These are phyloP conservation scores for Epistrophella euchroma DNA, from an alignment of 2,888 invertebrate species.

Conservation along the genomic window DNA sequence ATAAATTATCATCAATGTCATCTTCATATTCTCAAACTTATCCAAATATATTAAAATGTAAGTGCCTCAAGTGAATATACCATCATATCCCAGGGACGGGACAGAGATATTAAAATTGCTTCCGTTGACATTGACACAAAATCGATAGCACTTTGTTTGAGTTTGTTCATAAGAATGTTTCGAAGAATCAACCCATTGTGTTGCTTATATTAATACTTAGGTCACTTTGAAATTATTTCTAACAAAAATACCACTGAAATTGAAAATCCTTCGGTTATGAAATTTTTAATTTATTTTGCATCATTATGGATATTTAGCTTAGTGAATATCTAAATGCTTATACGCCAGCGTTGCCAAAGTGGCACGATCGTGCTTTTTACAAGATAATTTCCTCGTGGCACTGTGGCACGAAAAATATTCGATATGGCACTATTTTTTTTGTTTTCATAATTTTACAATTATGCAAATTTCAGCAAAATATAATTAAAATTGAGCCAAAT, in stretches of 20 bases:
- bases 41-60: constrained; percentile 22
- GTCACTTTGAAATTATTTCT: neutral
- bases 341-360: no score
- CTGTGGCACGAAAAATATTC: no score
- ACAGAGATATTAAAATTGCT: constrained; percentile 1
- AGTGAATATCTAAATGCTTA: no score
- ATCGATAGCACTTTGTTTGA: constrained; percentile 29
- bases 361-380: no score
- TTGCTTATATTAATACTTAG: no score
- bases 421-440: no score
- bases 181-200: neutral
- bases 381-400: no score
- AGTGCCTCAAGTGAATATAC: constrained; percentile 31
- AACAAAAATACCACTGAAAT: neutral
- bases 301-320: no score
- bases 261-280: neutral
- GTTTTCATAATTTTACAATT: no score
- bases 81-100: constrained; percentile 12
- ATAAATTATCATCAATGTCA: constrained; percentile 39
- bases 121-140: constrained; percentile 22
- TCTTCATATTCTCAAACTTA: constrained; percentile 16
- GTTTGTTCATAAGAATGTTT: neutral
- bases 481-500: no score
- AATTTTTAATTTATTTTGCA: neutral
- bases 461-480: no score